Evolutionary conservation across 2,888 invertebrate species (phyloP), one percentile per base, ranked within the genome.

Genomic region (Panzeria rudis): DNA sequence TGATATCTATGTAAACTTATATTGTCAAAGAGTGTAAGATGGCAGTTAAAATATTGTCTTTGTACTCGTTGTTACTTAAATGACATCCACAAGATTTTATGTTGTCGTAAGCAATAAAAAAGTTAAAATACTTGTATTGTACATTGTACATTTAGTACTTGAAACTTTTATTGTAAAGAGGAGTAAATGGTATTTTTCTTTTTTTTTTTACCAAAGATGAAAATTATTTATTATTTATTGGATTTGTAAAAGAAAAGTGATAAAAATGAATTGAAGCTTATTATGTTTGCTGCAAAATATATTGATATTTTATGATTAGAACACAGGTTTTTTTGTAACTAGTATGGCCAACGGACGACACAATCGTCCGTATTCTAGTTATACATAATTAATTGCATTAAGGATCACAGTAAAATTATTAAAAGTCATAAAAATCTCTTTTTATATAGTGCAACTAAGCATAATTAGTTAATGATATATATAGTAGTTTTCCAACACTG

Each of bases 101-200:
- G 68, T 68, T 50, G 38, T 47, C 66, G 47, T 68, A 25, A 72
- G 47, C 64, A 47, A 72, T 64, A 80, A 54, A 47, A 73, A 73
- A 52, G 50, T 75, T 62, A 23, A 75, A 75, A 41, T 35, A 52
- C 25, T 20, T 20, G 1, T 50, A 35, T 77, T 61, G 17, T 50
- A 29, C n/a, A n/a, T n/a, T n/a, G n/a, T n/a, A 50, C 38, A 62
- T 62, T 25, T 25, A 17, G 25, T 23, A 64, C 62, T 72, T 44
- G 71, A 72, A 56, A 29, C 47, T 56, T 79, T 54, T 62, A 52
- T 71, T 52, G 15, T 23, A 54, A 17, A 17, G 23, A 7, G 13
- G 44, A 41, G 8, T 35, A 35, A 29, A 35, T 20, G 23, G 6
- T 38, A 11, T 47, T n/a, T 32, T 50, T 5, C n/a, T 50, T 8